Evolutionary conservation across 2,797 vertebrate species (phyloP).

Genomic region (Echeneis naucrates): DNA sequence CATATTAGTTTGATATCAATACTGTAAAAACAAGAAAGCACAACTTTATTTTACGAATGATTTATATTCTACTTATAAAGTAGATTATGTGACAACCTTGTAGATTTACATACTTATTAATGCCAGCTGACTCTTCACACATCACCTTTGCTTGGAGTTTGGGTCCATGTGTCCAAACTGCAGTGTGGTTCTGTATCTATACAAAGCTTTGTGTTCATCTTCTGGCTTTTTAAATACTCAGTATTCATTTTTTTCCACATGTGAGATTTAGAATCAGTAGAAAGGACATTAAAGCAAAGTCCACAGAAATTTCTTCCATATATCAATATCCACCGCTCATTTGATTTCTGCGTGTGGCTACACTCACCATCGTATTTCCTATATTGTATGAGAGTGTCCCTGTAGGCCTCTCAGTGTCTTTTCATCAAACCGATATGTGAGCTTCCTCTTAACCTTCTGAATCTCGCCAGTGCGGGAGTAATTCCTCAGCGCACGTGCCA

Average conservation of each 20-base stretch:
- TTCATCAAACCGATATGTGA: conserved; percentile 86
- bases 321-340: conserved; percentile 16
- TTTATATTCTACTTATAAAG: conserved; percentile 84
- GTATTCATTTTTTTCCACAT: conserved; percentile 78
- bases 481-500: conserved; percentile 87
- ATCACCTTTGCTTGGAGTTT: conserved; percentile 9
- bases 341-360: conserved; percentile 18
- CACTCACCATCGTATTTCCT: not conserved
- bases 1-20: conserved; percentile 30
- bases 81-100: conserved; percentile 81
- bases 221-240: conserved; percentile 80
- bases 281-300: conserved; percentile 11
- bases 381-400: conserved; percentile 50
- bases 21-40: conserved; percentile 44
- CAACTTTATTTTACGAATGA: conserved; percentile 37
- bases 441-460: conserved; percentile 87
- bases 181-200: conserved; percentile 8
- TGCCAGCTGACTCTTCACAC: conserved; percentile 46
- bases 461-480: conserved; percentile 88
- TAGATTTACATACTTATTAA: conserved; percentile 79
- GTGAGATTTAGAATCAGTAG: conserved; percentile 35
- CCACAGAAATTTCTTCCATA: not conserved
- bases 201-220: conserved; percentile 18
- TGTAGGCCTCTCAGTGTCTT: conserved; percentile 81
- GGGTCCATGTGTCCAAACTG: not conserved